Evolutionary conservation across 2,113 vertebrate species (phyloP).

Genomic region (Corythaeola cristata): DNA sequence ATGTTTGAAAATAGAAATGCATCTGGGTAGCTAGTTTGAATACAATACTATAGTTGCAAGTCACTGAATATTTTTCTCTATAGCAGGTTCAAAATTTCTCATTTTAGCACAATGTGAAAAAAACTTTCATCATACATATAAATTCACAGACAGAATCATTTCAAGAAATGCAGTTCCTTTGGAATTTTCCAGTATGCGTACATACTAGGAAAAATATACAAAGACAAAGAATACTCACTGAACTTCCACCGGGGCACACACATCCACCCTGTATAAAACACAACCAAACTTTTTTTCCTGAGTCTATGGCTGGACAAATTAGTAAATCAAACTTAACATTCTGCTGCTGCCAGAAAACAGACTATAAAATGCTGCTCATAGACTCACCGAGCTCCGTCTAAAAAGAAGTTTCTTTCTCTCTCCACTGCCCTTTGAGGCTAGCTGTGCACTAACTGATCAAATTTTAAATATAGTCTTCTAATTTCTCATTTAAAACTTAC

Average conservation of each 20-base stretch:
- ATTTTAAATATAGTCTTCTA: background rate
- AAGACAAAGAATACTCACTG: slow-evolving; percentile 45
- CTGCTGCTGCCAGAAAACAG: background rate
- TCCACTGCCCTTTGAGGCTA: background rate
- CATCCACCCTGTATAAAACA: slow-evolving; percentile 62
- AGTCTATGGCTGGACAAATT: background rate
- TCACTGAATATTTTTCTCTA: background rate
- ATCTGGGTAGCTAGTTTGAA: background rate
- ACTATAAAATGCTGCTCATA: background rate
- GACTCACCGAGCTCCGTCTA: background rate
- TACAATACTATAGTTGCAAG: background rate
- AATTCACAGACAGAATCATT: background rate
- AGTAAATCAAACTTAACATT: background rate
- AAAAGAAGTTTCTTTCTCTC: background rate
- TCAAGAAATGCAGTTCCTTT: background rate
- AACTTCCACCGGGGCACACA: slow-evolving; percentile 45
- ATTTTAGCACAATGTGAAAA: background rate
- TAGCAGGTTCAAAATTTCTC: background rate
- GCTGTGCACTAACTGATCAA: background rate
- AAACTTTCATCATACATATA: background rate
- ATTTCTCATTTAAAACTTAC: background rate
- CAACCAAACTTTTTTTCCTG: slow-evolving; percentile 27
- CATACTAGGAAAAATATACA: background rate
- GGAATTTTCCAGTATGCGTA: background rate
- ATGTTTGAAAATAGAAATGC: background rate